Evolutionary conservation across 2,797 vertebrate species (phyloP), one percentile per base, ranked within the genome.

Genomic region (Eospalax fontanierii): DNA sequence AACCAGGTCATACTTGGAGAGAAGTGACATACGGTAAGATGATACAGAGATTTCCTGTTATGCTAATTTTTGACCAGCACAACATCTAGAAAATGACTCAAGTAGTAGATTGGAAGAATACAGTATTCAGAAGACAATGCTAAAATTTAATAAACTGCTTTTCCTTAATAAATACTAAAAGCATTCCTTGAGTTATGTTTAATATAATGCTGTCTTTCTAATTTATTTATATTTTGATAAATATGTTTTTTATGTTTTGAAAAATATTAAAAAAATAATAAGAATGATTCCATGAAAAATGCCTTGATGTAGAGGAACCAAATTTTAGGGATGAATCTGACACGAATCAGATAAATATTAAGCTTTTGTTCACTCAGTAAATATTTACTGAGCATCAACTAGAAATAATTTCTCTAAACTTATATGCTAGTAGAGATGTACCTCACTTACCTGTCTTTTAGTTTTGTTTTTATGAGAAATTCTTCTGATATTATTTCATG

Each of bases 161-260:
- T 74, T 92, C 73, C 15, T 75, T 61, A 33, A 30, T 57, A 75
- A 91, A 83, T 89, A 80, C 19, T 89, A 81, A 95, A 82, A 35
- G 26, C 30, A 91, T 43, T 82, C 30, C 3, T 24, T 68, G 71
- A 89, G 26, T 76, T 85, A 81, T 73, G 24, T 81, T 90, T 95
- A 82, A 81, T 90, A 61, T 5, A 91, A 40, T 75, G 65, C 26
- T 73, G n/a, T 66, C 28, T 96, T 54, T 83, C 22, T 80, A 28
- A 79, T 33, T 91, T 38, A 86, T 61, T 16, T 85, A 43, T 75
- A 90, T 91, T 96, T 97, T 79, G 81, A n/a, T n/a, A n/a, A n/a
- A n/a, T n/a, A n/a, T n/a, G n/a, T n/a, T n/a, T n/a, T n/a, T n/a
- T n/a, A n/a, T n/a, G n/a, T n/a, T n/a, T n/a, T n/a, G n/a, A n/a